Conservation (phyloP, 2,888 invertebrate species). For the Phasia obesa region DNA sequence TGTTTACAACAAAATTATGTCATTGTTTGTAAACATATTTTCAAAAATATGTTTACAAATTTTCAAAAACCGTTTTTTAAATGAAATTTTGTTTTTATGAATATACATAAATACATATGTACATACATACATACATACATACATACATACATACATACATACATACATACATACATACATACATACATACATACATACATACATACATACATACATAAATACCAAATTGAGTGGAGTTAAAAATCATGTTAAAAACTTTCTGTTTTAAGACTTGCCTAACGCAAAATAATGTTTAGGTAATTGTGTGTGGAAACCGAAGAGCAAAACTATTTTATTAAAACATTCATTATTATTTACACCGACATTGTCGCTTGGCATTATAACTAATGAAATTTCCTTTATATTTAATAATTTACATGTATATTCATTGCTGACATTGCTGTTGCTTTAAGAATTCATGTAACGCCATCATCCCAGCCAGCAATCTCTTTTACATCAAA, state of each 20-base stretch:
- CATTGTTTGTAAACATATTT: no score
- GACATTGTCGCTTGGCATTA: slow-evolving; percentile 18
- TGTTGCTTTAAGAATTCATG: slow-evolving; percentile 34
- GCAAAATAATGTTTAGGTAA: slow-evolving; percentile 15
- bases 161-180: no score
- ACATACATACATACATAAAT: neutral
- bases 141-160: no score
- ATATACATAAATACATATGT: no score
- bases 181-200: no score
- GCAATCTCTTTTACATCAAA: neutral
- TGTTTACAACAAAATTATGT: no score
- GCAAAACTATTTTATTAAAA: neutral
- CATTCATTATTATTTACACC: neutral
- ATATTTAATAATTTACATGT: slow-evolving; percentile 27
- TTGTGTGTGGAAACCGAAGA: neutral
- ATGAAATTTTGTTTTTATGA: no score
- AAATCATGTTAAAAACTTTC: no score
- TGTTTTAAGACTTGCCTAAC: neutral
- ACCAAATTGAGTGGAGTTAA: no score
- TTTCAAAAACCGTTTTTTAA: no score
- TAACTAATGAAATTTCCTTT: slow-evolving; percentile 54
- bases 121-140: no score
- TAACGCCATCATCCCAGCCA: neutral
- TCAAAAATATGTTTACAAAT: no score
- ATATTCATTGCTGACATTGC: neutral